Percentiles rank a stretch among this genome's conserved stretches.
These are phyloP conservation scores for Dipodomys spectabilis DNA, from an alignment of 2,113 vertebrate genomes.

Conservation along the genomic window DNA sequence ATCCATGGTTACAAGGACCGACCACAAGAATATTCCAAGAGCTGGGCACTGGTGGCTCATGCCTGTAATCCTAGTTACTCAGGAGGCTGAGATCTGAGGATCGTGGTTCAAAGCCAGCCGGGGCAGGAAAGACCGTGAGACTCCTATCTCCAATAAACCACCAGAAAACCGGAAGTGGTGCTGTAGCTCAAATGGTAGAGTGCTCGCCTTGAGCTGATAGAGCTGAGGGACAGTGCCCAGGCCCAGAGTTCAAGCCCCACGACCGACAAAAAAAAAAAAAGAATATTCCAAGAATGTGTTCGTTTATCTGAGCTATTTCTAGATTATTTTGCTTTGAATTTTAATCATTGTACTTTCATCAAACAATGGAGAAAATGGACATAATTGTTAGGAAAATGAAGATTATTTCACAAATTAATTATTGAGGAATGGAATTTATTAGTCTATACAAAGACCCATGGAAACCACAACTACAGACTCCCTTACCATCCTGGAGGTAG, in stretches of 20 bases:
- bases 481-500: not conserved
- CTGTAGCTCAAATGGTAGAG: too few species aligned
- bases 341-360: not conserved
- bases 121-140: too few species aligned
- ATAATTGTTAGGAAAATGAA: not conserved
- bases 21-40: not conserved
- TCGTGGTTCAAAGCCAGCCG: too few species aligned
- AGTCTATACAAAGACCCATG: not conserved
- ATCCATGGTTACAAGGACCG: not conserved
- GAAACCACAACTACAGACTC: not conserved
- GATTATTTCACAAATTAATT: not conserved
- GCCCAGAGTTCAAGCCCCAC: too few species aligned
- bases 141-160: too few species aligned
- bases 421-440: not conserved
- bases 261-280: too few species aligned
- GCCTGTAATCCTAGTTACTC: too few species aligned
- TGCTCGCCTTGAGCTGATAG: too few species aligned
- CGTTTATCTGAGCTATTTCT: rapidly evolving
- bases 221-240: too few species aligned
- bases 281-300: not conserved
- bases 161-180: too few species aligned
- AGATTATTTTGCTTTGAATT: not conserved
- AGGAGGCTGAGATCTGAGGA: too few species aligned
- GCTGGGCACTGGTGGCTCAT: too few species aligned
- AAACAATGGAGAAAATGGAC: not conserved